phyloP scores from a whole-genome alignment of 2,113 vertebrate genomes.

The Chionis minor region DNA sequence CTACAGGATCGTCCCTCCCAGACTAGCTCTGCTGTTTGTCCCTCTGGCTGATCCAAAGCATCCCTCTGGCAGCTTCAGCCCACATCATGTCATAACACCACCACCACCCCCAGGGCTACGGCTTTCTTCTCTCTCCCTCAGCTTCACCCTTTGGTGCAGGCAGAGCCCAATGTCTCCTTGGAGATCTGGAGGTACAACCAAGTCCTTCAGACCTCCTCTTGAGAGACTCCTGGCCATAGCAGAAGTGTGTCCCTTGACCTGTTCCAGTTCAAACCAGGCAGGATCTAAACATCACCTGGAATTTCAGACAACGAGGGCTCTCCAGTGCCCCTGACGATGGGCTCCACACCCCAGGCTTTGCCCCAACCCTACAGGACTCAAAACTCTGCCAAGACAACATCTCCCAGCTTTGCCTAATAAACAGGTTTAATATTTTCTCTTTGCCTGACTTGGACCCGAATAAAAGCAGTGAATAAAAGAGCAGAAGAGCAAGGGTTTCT shows the following conservation, averaged over 20 bases:
- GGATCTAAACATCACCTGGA: not conserved
- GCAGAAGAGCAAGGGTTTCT: not conserved
- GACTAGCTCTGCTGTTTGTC: not conserved
- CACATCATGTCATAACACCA: not conserved
- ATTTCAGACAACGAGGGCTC: not conserved
- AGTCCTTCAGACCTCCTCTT: not conserved
- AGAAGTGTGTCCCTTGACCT: not conserved
- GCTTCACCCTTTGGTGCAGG: not conserved
- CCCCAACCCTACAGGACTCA: not conserved
- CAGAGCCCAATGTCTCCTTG: not conserved
- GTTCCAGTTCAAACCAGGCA: rapidly evolving
- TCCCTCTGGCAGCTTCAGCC: not conserved
- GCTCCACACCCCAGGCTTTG: not conserved
- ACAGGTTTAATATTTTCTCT: not conserved
- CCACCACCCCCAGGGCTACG: rapidly evolving
- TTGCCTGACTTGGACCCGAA: not conserved
- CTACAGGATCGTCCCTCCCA: not conserved
- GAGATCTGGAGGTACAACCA: not conserved
- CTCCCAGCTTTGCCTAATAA: not conserved
- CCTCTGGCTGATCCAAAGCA: not conserved
- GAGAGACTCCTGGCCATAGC: not conserved
- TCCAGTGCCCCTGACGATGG: not conserved
- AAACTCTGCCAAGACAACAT: not conserved
- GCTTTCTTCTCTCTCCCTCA: not conserved
- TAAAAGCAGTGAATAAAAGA: not conserved